Percentiles rank a stretch among this genome's conserved stretches.
Conservation (phyloP, 30 jellyfish, hydroid and myxozoan species). For the Rhopilema esculentum region DNA sequence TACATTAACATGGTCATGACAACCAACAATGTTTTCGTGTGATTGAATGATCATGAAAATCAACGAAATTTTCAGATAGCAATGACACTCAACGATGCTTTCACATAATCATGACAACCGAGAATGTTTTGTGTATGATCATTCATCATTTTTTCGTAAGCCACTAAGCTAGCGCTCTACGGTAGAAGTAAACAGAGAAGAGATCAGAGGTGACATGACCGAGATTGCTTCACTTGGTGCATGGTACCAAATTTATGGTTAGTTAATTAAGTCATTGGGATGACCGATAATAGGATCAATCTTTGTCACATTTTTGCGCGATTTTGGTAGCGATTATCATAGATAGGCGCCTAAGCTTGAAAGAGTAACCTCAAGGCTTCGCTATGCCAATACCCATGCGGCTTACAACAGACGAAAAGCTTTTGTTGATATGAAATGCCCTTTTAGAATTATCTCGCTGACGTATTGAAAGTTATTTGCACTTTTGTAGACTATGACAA, state of each 20-base stretch:
- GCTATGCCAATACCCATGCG: background rate
- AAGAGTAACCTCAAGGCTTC: background rate
- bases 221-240: background rate
- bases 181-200: background rate
- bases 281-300: background rate
- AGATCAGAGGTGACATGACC: background rate
- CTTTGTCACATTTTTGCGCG: background rate
- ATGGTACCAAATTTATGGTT: background rate
- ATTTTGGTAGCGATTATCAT: background rate
- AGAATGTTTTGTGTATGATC: too few relatives aligned
- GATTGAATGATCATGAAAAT: too few relatives aligned
- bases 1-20: too few relatives aligned
- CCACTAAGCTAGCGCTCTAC: too few relatives aligned
- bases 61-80: too few relatives aligned
- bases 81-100: too few relatives aligned
- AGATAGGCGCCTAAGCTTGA: background rate
- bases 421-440: background rate
- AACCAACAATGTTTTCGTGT: too few relatives aligned
- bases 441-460: background rate
- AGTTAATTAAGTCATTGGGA: background rate
- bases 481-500: background rate
- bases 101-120: too few relatives aligned
- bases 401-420: background rate
- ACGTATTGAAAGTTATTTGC: background rate
- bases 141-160: too few relatives aligned